A percentile compares a stretch with the other conserved stretches of the same genome.
phyloP scores from a whole-genome alignment of 2,113 vertebrate genomes.

The Nettapus auritus region DNA sequence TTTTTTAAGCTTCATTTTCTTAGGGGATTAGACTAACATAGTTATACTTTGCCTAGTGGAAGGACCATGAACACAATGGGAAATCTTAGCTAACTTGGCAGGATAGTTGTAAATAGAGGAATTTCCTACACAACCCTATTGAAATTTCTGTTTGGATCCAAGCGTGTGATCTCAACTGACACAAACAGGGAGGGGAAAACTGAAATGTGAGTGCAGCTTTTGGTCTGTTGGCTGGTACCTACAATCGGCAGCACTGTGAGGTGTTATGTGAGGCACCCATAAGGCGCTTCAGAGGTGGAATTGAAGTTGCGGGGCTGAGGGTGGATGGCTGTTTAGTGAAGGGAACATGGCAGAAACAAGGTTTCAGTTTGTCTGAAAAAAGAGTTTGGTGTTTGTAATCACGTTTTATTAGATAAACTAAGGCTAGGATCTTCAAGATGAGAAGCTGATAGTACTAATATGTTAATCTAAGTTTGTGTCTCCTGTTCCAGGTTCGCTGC shows the following conservation, averaged over 20 bases:
- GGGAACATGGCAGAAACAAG: neutral
- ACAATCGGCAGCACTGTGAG: neutral
- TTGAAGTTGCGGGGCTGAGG: neutral
- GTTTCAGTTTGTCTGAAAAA: neutral
- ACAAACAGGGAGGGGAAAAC: neutral
- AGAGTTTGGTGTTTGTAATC: neutral
- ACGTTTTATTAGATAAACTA: fast-evolving
- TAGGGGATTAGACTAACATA: neutral
- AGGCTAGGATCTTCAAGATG: neutral
- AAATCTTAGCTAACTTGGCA: neutral
- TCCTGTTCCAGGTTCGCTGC: slow-evolving; percentile 88
- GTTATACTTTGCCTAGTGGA: neutral
- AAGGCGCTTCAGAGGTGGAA: neutral
- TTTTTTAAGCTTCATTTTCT: neutral
- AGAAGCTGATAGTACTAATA: neutral
- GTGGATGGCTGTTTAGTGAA: neutral
- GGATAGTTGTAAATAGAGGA: neutral
- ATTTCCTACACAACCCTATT: fast-evolving
- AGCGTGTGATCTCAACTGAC: neutral
- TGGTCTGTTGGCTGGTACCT: neutral
- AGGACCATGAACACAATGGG: fast-evolving
- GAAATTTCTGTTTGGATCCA: neutral
- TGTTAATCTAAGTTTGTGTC: neutral
- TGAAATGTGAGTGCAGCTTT: fast-evolving
- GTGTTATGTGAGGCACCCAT: fast-evolving